Evolutionary conservation across 2,888 invertebrate genomes (phyloP).

Genomic region (Mycalesis mineus): DNA sequence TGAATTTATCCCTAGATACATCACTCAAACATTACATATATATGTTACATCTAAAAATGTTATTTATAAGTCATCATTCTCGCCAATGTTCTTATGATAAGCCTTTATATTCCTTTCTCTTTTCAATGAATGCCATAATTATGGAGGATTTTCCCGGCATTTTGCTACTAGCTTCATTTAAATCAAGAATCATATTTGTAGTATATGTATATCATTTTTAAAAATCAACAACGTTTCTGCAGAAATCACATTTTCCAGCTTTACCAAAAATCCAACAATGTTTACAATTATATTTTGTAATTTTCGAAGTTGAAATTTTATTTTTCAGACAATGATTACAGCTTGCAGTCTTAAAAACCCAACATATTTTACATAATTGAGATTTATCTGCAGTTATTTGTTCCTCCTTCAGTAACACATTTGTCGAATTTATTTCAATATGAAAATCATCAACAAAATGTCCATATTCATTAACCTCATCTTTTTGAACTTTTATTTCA

Average conservation of each 20-base stretch:
- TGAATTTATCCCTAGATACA: neutral
- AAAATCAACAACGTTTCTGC: constrained; percentile 27
- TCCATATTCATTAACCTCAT: too few species aligned
- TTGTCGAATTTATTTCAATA: too few species aligned
- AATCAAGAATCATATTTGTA: neutral
- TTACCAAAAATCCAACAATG: constrained; percentile 47
- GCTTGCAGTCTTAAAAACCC: constrained; percentile 37
- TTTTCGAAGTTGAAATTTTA: neutral
- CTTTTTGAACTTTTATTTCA: too few species aligned
- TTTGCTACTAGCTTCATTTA: neutral
- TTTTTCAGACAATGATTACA: constrained; percentile 31
- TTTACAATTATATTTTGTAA: constrained; percentile 33
- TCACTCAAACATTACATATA: neutral
- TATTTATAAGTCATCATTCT: constrained; percentile 24
- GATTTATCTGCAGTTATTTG: too few species aligned
- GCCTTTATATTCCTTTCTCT: constrained; percentile 8
- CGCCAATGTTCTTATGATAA: constrained; percentile 31
- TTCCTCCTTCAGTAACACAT: too few species aligned
- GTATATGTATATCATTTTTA: neutral
- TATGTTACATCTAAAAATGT: neutral
- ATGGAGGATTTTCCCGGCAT: neutral
- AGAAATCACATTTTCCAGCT: constrained; percentile 40
- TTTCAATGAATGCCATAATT: constrained; percentile 37
- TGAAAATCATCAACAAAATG: too few species aligned
- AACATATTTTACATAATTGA: constrained; percentile 33